phyloP scores from a whole-genome alignment of 2,113 vertebrate species.

The Triplophysa tibetana region DNA sequence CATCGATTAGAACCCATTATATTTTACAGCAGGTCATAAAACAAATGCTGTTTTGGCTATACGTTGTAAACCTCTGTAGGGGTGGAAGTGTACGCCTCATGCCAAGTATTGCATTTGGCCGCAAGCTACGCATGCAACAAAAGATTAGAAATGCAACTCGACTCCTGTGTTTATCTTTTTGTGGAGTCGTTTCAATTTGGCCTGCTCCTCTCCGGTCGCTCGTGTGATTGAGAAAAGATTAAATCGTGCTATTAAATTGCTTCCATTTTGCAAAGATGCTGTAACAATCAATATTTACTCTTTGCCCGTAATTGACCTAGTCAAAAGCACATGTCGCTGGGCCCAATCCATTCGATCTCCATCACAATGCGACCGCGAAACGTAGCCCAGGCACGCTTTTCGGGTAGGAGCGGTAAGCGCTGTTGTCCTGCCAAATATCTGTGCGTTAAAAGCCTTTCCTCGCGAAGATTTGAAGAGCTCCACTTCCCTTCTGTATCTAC shows the following conservation, averaged over 20 bases:
- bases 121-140: not conserved
- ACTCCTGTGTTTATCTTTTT: constrained; percentile 34
- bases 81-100: constrained; percentile 31
- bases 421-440: constrained; percentile 63
- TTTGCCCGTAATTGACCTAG: constrained; percentile 54
- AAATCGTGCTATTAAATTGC: constrained; percentile 55
- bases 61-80: constrained; percentile 24
- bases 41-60: constrained; percentile 20
- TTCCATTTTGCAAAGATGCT: constrained; percentile 64
- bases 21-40: constrained; percentile 35
- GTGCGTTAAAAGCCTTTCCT: constrained; percentile 59
- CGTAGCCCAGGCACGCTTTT: not conserved
- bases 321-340: constrained; percentile 63
- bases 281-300: constrained; percentile 68
- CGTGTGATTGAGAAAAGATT: constrained; percentile 60
- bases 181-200: constrained; percentile 58
- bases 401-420: constrained; percentile 54
- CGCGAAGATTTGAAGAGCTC: constrained; percentile 51
- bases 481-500: not conserved
- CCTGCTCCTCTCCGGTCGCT: constrained; percentile 23
- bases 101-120: constrained; percentile 29
- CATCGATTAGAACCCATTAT: constrained; percentile 38
- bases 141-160: constrained; percentile 49
- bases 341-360: constrained; percentile 56
- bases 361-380: constrained; percentile 39